Evolutionary conservation across 2,113 vertebrate genomes (phyloP), one percentile per base, ranked within the genome.

Genomic region (Sapayoa aenigma): DNA sequence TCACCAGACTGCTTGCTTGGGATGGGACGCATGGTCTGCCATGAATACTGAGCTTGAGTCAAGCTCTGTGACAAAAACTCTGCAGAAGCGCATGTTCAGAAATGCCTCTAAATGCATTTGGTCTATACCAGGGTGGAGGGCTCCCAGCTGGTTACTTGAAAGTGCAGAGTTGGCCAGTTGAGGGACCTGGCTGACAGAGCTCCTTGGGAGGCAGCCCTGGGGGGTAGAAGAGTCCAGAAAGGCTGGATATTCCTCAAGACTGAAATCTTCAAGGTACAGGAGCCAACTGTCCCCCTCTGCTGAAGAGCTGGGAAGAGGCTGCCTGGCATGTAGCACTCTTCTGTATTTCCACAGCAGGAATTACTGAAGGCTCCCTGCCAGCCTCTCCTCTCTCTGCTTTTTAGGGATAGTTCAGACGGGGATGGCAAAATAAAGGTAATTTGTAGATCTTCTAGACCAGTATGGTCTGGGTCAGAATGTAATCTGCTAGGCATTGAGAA

Each of bases 291-390:
- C 28, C 46, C 12, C 28, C 0, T 24, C 33, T 33, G 68, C 62
- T 3, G 2, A 8, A 39, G 37, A 39, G 41, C 82, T 75, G 86
- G 13, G 11, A 69, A 30, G 81, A n/a, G 39, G 33, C 41, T 47
- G 63, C 23, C 28, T 12, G 67, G 44, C n/a, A 16, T 22, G 3
- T 30, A 4, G 24, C 0, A 0, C 33, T 33, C 39, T 0, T 28
- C 47, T 17, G 14, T 27, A 2, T 52, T 81, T 65, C 49, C 39
- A 11, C n/a, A 24, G 63, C 52, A 55, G 49, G 20, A 75, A 2
- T 25, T 14, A 5, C 58, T 21, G 50, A 55, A 69, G 60, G 6
- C 9, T 69, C 42, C 20, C 39, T 33, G 44, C 44, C 67, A 39
- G 31, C 37, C 13, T 46, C 39, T 14, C 25, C 35, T 56, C 46